Base-by-base conservation (phyloP, 2,797 vertebrate genomes). In the Cichlasoma orientale region DNA sequence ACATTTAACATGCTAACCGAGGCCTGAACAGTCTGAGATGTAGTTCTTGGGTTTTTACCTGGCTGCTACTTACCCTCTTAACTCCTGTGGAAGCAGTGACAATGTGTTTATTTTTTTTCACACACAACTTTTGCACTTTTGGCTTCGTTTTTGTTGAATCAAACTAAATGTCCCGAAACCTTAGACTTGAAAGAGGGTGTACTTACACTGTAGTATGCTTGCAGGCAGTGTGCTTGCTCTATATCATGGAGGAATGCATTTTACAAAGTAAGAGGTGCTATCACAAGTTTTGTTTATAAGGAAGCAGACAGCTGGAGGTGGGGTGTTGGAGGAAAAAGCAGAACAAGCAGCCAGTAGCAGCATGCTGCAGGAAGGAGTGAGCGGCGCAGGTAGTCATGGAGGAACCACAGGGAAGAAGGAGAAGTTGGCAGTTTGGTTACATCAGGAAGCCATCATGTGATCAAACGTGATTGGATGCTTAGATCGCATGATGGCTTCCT, bases 351-450 rank as follows among this genome's bases (percentile, higher is more conserved):
- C 68, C 63, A 86, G 27, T 16, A 59, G 72, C 75, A 72, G 71
- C 23, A 3, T 80, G 77, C 4, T 70, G 75, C 77, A 77, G 63
- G 79, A 79, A 75, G 74, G 44, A 72, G 55, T 14, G 27, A 47
- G 78, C 52, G 29, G 38, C 38, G 21, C 74, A 78, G 71, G 75
- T 54, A 76, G 69, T 56, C 16, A 1, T 1, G 41, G 41, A 66
- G 23, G 23, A 68, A 29, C 63, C 63, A n/a, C 25, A 3, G 19
- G 55, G 27, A 73, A 38, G 23, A 58, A 11, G 56, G 55, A 53
- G 5, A 31, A 63, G 54, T 2, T 69, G 56, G 83, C 76, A 50
- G 77, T 56, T 12, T 53, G 13, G 56, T 54, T 18, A 44, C 25
- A 58, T 36, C 33, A 10, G 9, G 33, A 36, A 36, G 10, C 33